phyloP scores from a whole-genome alignment of 1,140 invertebrate species.

The Drosophila gunungcola region DNA sequence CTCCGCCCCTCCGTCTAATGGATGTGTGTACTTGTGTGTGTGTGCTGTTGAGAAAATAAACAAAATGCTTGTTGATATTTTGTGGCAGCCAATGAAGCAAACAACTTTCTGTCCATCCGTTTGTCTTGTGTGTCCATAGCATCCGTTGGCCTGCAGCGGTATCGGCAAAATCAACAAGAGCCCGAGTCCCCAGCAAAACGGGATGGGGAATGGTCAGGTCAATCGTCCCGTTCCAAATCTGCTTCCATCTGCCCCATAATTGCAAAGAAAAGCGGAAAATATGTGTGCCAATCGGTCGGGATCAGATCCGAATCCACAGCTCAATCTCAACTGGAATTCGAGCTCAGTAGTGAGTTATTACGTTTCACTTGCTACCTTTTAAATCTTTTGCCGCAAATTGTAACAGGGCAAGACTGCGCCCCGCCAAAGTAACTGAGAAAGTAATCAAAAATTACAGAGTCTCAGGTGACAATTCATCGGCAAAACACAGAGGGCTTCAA shows the following conservation, averaged over 20 bases:
- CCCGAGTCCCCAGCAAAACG: slow-evolving; percentile 9
- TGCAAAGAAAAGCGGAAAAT: slow-evolving; percentile 68
- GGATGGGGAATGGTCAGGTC: background rate
- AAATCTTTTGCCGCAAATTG: background rate
- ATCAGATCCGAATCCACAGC: background rate
- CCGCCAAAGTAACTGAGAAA: background rate
- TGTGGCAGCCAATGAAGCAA: slow-evolving; percentile 82
- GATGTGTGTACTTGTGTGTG: slow-evolving; percentile 49
- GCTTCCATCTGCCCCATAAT: slow-evolving; percentile 66
- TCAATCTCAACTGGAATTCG: slow-evolving; percentile 7
- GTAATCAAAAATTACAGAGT: background rate
- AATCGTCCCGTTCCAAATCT: slow-evolving; percentile 26
- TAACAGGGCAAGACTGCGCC: background rate
- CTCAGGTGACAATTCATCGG: slow-evolving; percentile 3
- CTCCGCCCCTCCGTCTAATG: slow-evolving; percentile 15
- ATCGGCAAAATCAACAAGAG: slow-evolving; percentile 75
- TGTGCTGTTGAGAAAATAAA: slow-evolving; percentile 74
- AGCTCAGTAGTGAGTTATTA: slow-evolving; percentile 21
- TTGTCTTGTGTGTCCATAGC: slow-evolving; percentile 39
- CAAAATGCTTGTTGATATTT: slow-evolving; percentile 82
- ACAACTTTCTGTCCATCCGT: slow-evolving; percentile 53
- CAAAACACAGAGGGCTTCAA: background rate
- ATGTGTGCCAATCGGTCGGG: slow-evolving; percentile 44
- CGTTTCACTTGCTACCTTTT: slow-evolving; percentile 10
- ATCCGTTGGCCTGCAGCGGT: slow-evolving; percentile 67